phyloP scores from a whole-genome alignment of 2,888 invertebrate genomes.

The Troides oblongomaculatus region DNA sequence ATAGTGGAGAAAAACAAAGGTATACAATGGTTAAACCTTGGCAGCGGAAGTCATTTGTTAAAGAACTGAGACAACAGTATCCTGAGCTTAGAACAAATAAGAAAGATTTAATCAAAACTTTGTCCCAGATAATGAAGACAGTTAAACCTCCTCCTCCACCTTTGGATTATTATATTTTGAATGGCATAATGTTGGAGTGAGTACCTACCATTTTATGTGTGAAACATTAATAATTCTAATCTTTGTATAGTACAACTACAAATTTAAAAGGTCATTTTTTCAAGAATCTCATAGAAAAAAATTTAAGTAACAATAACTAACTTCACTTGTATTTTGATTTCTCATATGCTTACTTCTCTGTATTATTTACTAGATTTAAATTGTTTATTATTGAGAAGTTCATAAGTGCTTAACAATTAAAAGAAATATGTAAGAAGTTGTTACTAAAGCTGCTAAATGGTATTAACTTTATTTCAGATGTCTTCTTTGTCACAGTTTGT shows the following conservation, averaged over 20 bases:
- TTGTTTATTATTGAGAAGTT: too few species aligned
- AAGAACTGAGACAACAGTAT: slow-evolving; percentile 48
- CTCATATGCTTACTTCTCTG: too few species aligned
- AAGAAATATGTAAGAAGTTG: too few species aligned
- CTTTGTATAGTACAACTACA: too few species aligned
- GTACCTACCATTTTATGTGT: slow-evolving; percentile 34
- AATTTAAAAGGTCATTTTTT: too few species aligned
- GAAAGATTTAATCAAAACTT: slow-evolving; percentile 46
- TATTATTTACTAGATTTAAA: too few species aligned
- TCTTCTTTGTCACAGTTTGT: slow-evolving; percentile 42
- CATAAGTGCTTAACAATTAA: too few species aligned
- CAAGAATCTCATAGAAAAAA: too few species aligned
- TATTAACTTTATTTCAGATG: slow-evolving; percentile 46
- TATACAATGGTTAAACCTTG: slow-evolving; percentile 34
- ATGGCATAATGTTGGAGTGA: slow-evolving; percentile 53
- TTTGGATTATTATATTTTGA: slow-evolving; percentile 47
- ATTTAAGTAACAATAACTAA: too few species aligned
- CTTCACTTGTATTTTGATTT: too few species aligned
- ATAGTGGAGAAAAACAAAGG: slow-evolving; percentile 38
- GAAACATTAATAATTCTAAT: too few species aligned
- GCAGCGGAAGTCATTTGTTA: slow-evolving; percentile 48
- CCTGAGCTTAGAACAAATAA: slow-evolving; percentile 50
- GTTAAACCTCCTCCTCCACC: slow-evolving; percentile 53
- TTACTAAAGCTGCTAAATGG: too few species aligned
- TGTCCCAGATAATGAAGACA: slow-evolving; percentile 56